Percentiles rank a stretch among this genome's conserved stretches.
These are phyloP conservation scores for Bufotes viridis DNA, from an alignment of 2,797 vertebrate species.

Conservation along the genomic window DNA sequence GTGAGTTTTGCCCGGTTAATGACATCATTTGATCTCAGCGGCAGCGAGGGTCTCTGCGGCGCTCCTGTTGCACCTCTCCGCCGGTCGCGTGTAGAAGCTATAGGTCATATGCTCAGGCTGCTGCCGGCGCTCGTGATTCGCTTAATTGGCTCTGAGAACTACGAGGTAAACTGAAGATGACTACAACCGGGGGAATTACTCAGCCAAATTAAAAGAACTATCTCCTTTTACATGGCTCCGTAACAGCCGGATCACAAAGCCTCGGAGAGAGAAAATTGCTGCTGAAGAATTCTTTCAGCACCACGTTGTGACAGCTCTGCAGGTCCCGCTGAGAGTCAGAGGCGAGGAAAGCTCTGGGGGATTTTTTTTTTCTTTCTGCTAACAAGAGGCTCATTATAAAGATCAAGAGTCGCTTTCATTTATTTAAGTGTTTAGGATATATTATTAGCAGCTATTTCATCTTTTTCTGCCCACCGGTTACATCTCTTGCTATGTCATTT, in stretches of 20 bases:
- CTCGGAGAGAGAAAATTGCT: conserved; percentile 81
- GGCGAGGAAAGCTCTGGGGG: conserved; percentile 67
- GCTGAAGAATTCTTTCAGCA: conserved; percentile 81
- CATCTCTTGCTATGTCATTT: neutral
- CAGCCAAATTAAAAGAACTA: conserved; percentile 74
- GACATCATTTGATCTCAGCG: conserved; percentile 64
- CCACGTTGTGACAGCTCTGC: conserved; percentile 74
- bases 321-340: conserved; percentile 71
- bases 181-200: conserved; percentile 71
- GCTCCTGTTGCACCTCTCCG: conserved; percentile 60
- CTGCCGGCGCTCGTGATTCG: conserved; percentile 71
- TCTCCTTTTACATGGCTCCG: conserved; percentile 72
- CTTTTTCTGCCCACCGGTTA: neutral
- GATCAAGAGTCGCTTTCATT: conserved; percentile 74
- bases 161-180: conserved; percentile 71
- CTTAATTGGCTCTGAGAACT: conserved; percentile 72
- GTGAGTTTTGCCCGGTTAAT: neutral
- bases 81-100: conserved; percentile 64
- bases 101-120: conserved; percentile 61
- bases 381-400: conserved; percentile 77
- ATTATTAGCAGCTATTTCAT: conserved; percentile 56
- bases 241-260: conserved; percentile 72
- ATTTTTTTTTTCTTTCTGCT: conserved; percentile 54
- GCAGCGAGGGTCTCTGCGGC: conserved; percentile 46
- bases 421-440: conserved; percentile 72